Base-by-base conservation (phyloP, 2,888 invertebrate genomes). In the Brenthis daphne region DNA sequence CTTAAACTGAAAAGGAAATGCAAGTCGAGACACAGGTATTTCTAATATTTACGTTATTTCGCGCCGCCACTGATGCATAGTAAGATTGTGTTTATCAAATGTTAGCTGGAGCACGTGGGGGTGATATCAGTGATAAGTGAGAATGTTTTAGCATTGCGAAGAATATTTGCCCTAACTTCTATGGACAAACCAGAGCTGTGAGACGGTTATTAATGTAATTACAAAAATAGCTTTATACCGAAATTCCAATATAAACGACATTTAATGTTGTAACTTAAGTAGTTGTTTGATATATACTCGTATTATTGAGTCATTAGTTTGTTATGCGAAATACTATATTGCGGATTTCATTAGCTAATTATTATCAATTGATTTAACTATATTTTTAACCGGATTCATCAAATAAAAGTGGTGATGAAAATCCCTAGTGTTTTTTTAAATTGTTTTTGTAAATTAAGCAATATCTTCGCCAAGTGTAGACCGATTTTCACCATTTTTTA, bases 1-100 rank as follows among this genome's bases (percentile, higher is more conserved):
- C 79, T 90, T 50, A 88, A 85, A 77, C 65, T 87, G 13, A 88
- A 84, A 75, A 80, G 82, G 76, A 87, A 77, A 75, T 80, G 71
- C 68, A 82, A 80, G 71, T 64, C 66, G 37, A 77, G 81, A 71
- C 75, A 72, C 77, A 88, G 88, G 88, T 88, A 85, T 71, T 63
- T 76, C 71, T 76, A 64, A 58, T 69, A 56, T 67, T 70, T 71
- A 64, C 20, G n/a, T 70, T 58, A 55, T 64, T 65, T 24, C 55
- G 67, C 37, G 20, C 63, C 56, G 63, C n/a, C 43, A 24, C n/a
- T 51, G 56, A 50, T 37, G 54, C 14, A 63, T 37, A 47, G 60
- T 50, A 43, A 56, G 61, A 37, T 12, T 61, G 56, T 67, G 50
- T 61, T 67, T 73, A 71, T 71, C 64, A 64, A 14, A 60, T 67